A percentile compares a stretch with the other conserved stretches of the same genome.
phyloP scores from a whole-genome alignment of 2,113 vertebrate species.

The Speoplatyrhinus poulsoni region DNA sequence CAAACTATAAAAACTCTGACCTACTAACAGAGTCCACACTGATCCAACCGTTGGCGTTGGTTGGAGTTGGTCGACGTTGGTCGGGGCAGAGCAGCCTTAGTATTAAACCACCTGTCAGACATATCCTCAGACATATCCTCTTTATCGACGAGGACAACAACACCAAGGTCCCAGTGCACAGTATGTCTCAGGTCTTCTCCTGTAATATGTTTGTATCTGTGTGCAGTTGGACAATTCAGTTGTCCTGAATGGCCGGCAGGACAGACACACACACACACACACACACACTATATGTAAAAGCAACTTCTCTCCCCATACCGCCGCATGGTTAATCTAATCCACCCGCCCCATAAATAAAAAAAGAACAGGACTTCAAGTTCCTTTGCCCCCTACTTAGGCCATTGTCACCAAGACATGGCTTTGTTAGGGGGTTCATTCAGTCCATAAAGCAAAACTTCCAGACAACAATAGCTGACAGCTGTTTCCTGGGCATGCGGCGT shows the following conservation, averaged over 20 bases:
- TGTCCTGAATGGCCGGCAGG: conserved; percentile 18
- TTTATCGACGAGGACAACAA: conserved; percentile 24
- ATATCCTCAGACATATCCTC: not conserved
- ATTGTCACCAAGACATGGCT: conserved; percentile 57
- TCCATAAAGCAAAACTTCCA: conserved; percentile 65
- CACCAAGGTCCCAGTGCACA: conserved; percentile 22
- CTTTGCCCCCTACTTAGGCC: conserved; percentile 56
- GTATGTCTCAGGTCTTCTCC: not conserved
- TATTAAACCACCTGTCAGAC: conserved; percentile 8
- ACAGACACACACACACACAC: conserved; percentile 50
- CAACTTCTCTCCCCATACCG: conserved; percentile 52
- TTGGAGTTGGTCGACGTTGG: not conserved
- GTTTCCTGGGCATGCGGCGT: conserved; percentile 58
- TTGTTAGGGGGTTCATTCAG: conserved; percentile 60
- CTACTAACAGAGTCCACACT: too few relatives aligned
- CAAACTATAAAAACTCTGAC: too few relatives aligned
- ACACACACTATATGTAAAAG: conserved; percentile 57
- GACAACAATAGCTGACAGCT: conserved; percentile 63
- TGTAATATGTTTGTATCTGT: not conserved
- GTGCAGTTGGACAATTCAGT: not conserved
- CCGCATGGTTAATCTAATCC: conserved; percentile 45
- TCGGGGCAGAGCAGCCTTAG: not conserved
- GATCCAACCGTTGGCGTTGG: too few relatives aligned
- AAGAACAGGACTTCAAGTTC: conserved; percentile 57
- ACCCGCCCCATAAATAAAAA: conserved; percentile 62